Evolutionary conservation across 2,797 vertebrate species (phyloP).

Genomic region (Adelosebastes latens): DNA sequence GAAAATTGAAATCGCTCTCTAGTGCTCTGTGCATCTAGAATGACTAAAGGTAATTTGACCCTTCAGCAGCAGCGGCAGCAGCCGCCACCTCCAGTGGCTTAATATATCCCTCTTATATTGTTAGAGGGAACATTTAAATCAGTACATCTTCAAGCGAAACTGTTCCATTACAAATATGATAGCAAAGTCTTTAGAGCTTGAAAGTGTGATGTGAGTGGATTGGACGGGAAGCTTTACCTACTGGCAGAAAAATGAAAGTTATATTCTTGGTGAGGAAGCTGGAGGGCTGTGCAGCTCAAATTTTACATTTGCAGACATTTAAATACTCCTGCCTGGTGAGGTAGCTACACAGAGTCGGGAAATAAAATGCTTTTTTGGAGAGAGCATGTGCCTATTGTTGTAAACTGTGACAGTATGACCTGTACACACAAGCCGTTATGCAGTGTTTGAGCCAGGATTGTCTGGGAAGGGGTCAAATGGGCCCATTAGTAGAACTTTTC

Average conservation of each 20-base stretch:
- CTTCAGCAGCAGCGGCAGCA: constrained; percentile 57
- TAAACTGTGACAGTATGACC: neutral
- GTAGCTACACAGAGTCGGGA: neutral
- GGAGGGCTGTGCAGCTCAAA: constrained; percentile 15
- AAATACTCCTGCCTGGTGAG: constrained; percentile 5
- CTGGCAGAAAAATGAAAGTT: constrained; percentile 47
- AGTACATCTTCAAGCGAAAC: constrained; percentile 75
- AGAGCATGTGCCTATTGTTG: constrained; percentile 1
- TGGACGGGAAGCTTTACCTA: constrained; percentile 55
- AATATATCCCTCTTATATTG: constrained; percentile 69
- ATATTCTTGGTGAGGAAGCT: constrained; percentile 23
- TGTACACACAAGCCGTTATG: neutral
- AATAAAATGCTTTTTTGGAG: constrained; percentile 5
- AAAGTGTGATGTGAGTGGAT: constrained; percentile 73
- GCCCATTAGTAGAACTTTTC: neutral
- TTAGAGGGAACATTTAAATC: constrained; percentile 75
- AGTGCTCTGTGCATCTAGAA: constrained; percentile 71
- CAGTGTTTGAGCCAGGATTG: neutral
- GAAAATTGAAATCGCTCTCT: constrained; percentile 81
- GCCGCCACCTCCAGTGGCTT: constrained; percentile 51
- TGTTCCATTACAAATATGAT: constrained; percentile 70
- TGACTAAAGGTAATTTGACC: constrained; percentile 79
- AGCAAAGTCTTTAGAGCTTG: constrained; percentile 65
- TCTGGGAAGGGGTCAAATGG: neutral
- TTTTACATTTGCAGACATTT: constrained; percentile 36